A percentile compares a stretch with the other conserved stretches of the same genome.
Conservation (phyloP, 2,797 vertebrate genomes). For the Rhinella marina region DNA sequence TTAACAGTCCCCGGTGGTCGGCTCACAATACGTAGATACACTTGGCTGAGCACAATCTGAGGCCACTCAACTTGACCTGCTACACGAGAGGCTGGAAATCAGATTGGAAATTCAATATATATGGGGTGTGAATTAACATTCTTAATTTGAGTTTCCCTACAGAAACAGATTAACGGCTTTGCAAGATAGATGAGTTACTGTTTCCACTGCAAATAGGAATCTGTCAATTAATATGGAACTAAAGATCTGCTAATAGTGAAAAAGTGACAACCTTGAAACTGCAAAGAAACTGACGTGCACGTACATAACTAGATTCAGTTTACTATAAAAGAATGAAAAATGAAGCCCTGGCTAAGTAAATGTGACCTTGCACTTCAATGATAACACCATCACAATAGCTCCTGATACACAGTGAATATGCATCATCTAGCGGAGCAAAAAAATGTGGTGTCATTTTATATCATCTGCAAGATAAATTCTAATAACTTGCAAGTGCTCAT, state of each 20-base stretch:
- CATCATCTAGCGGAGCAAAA: not conserved
- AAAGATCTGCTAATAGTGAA: slow-evolving; percentile 1
- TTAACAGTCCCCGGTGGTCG: slow-evolving; percentile 44
- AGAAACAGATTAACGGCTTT: slow-evolving; percentile 19
- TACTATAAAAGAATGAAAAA: not conserved
- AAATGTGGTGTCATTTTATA: not conserved
- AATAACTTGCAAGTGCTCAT: not conserved
- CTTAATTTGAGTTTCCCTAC: slow-evolving; percentile 34
- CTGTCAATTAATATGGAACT: not conserved
- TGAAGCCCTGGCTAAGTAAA: not conserved
- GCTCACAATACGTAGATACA: slow-evolving; percentile 43
- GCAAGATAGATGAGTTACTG: slow-evolving; percentile 3
- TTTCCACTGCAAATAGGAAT: not conserved
- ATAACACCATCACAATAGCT: not conserved
- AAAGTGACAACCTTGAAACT: slow-evolving; percentile 8
- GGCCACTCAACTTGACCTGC: slow-evolving; percentile 13
- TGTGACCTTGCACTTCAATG: slow-evolving; percentile 2
- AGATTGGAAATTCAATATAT: slow-evolving; percentile 26
- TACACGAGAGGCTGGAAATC: slow-evolving; percentile 34
- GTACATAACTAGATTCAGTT: not conserved
- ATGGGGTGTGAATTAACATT: slow-evolving; percentile 31
- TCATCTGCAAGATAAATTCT: not conserved
- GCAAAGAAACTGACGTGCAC: not conserved
- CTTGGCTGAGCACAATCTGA: slow-evolving; percentile 50
- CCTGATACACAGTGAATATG: not conserved